These are phyloP conservation scores for Frankliniella intonsa DNA, from an alignment of 2,888 invertebrate species.

Conservation along the genomic window DNA sequence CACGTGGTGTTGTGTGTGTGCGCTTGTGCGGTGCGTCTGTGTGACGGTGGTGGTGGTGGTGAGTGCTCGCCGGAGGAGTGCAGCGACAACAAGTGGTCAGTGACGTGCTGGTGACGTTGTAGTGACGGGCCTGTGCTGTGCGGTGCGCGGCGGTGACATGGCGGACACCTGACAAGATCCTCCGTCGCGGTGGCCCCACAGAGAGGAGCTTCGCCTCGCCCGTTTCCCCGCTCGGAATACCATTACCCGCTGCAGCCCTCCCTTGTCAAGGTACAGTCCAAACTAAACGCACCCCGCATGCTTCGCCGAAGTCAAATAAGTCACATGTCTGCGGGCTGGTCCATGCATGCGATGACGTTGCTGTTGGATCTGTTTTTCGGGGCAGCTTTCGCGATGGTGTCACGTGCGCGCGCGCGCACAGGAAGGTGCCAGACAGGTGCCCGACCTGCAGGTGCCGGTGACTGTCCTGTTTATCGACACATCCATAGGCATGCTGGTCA, in stretches of 20 bases:
- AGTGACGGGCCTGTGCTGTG: neutral
- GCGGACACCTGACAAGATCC: neutral
- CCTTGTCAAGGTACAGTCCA: neutral
- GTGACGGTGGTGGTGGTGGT: neutral
- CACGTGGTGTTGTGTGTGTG: neutral
- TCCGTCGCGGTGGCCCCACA: too few species aligned
- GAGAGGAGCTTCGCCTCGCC: neutral
- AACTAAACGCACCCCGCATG: neutral
- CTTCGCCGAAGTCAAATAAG: neutral
- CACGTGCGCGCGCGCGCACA: too few species aligned
- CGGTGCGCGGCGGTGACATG: conserved; percentile 10
- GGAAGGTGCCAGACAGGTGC: neutral
- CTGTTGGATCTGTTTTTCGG: neutral
- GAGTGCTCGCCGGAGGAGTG: neutral
- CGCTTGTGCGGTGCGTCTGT: neutral
- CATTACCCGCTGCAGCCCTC: neutral
- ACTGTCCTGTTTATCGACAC: conserved; percentile 16
- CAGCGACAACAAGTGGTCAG: neutral
- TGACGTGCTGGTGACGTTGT: neutral
- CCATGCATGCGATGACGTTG: neutral
- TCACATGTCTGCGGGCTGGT: too few species aligned
- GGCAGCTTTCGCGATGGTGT: neutral
- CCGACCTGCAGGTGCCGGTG: neutral
- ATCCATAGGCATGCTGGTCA: conserved; percentile 8
- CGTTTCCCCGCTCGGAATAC: neutral